Evolutionary conservation across 2,797 vertebrate genomes (phyloP), one percentile per base, ranked within the genome.

Genomic region (Triplophysa bombifrons): DNA sequence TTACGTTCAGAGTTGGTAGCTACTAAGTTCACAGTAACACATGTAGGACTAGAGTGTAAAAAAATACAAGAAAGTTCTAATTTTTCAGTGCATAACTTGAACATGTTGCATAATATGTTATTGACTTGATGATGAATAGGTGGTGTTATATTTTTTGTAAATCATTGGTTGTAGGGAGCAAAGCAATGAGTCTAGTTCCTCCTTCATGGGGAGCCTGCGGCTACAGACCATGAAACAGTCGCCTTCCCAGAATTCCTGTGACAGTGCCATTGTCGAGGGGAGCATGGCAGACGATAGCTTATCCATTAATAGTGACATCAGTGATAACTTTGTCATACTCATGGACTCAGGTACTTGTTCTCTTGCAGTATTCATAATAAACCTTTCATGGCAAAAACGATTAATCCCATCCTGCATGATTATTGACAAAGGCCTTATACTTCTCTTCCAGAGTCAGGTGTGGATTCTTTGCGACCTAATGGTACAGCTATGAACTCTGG

Each of bases 191-290:
- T 88, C 90, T 20, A 81, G 87, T 17, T 85, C 89, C 53, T 87
- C 87, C 78, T 80, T 90, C 80, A 89, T 93, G 0, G 86, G 92
- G 58, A 92, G 91, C 22, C 89, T 93, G 74, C 93, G 92, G 17
- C 93, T 95, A 82, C 93, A 95, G 71, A 88, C 94, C 83, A 92
- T 97, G 92, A 96, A 94, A 89, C 95, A 93, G 51, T 97, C 96
- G 0, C 85, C 92, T 1, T 99, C 98, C 83, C 97, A 98, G 88
- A 95, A 95, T 83, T 99, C 98, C 83, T 94, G 97, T 48, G 97
- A 99, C 80, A 94, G 95, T n/a, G 88, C 93, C 0, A 94, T 96
- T 0, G 78, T 96, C 88, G 97, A 99, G 4, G 94, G 93, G 65
- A 96, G 96, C 38, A 90, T 95, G 76, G 94, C 93, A 0, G 97